Base-by-base conservation (phyloP, 2,888 invertebrate genomes). In the Coecobrya sp. region DNA sequence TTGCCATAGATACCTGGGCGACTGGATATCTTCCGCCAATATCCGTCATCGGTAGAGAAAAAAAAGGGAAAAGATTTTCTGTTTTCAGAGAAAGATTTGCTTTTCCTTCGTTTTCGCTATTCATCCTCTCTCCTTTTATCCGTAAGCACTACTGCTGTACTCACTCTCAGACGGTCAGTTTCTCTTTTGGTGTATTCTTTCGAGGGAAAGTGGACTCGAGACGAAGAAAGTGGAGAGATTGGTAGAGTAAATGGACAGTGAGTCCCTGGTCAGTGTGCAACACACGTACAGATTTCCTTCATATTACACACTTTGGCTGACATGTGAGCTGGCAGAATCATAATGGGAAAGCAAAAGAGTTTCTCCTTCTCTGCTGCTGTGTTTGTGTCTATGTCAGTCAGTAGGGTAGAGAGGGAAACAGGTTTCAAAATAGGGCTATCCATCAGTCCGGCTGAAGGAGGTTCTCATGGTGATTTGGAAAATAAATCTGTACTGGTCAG, bases 281-380 rank as follows among this genome's bases (percentile, higher is more conserved):
- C 85, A 85, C 90, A 90, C 90, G 90, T 90, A 90, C 90, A 86
- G 30, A 86, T 79, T 85, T 90, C 49, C 73, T 76, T 79, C 90
- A 62, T 90, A 90, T 90, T 86, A 85, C 90, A 90, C 90, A 90
- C 90, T 86, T 85, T 90, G 76, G 90, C 76, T 86, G 90, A 76
- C 86, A 79, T 90, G 49, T 79, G 76, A 90, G 68, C 62, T 90
- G 90, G 90, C 79, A 86, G 82, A 90, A 76, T 79, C 30, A 79
- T 90, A 90, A 86, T 90, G 49, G 36, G 36, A 36, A 36, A 36
- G 36, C 36, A 36, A 4, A 7, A 36, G 36, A 36, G 36, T 36
- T 36, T n/a, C n/a, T n/a, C n/a, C n/a, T 36, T 36, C 36, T 36
- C 36, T 36, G 36, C 36, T 36, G 36, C 36, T 7, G 36, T 36